These are phyloP conservation scores for Drosophila obscura DNA, from an alignment of 1,140 invertebrate species.

Conservation along the genomic window DNA sequence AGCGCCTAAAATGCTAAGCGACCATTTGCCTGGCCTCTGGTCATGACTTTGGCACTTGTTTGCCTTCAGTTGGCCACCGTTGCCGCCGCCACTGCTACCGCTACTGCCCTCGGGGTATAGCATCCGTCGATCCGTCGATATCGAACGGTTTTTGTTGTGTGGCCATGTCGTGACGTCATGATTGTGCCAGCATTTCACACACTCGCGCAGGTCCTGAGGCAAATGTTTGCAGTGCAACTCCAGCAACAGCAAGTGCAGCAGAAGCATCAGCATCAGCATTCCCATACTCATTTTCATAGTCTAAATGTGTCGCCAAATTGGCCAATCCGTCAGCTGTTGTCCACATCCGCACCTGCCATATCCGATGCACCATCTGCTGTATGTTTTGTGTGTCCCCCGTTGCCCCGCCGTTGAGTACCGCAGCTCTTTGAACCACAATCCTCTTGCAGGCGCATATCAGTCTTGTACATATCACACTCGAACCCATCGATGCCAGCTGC, in stretches of 20 bases:
- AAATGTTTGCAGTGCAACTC: constrained; percentile 62
- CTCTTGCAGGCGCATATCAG: constrained; percentile 80
- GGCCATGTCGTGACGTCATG: constrained; percentile 48
- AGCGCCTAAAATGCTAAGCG: constrained; percentile 18
- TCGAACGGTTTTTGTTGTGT: constrained; percentile 38
- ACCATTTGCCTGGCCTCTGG: constrained; percentile 44
- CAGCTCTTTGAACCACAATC: constrained; percentile 23
- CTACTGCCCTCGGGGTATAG: constrained; percentile 13
- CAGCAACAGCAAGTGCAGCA: constrained; percentile 42
- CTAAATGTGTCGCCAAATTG: constrained; percentile 29
- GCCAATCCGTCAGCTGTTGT: constrained; percentile 45
- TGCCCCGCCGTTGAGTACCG: constrained; percentile 6
- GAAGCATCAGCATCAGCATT: constrained; percentile 2
- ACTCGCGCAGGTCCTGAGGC: constrained; percentile 63
- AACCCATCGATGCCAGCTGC: constrained; percentile 63
- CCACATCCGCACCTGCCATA: constrained; percentile 19
- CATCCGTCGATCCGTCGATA: constrained; percentile 19
- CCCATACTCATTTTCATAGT: constrained; percentile 43
- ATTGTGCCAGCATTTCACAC: constrained; percentile 74
- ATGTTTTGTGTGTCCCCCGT: constrained; percentile 45
- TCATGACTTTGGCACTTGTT: constrained; percentile 68
- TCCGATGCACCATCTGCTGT: constrained; percentile 39
- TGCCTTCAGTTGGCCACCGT: constrained; percentile 52
- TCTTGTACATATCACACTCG: constrained; percentile 81
- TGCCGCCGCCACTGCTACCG: too few relatives aligned